Base-by-base conservation (phyloP, 2,888 invertebrate species). In the Apocheima hispidaria region DNA sequence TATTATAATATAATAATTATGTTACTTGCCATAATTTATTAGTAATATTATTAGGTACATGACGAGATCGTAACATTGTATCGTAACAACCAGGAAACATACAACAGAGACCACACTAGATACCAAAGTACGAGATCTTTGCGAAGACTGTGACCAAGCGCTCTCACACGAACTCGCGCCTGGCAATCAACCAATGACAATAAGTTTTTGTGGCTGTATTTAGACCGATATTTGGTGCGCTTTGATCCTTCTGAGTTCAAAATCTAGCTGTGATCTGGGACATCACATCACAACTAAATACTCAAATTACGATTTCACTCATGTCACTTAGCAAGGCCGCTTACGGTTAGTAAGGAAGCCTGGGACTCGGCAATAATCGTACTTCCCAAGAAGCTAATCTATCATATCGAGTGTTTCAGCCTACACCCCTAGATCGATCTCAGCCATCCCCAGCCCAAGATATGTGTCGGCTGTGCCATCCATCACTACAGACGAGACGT, bases 341-440 rank as follows among this genome's bases (percentile, higher is more conserved):
- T 72, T 43, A 65, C 71, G 65, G 71, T 71, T 63, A 66, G 63
- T 58, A 57, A 46, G 48, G 44, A 57, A 56, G 71, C 72, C 70
- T 63, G 70, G 60, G 66, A 69, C 66, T 68, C 66, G 70, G 77
- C 71, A 79, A 77, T 80, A 79, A 79, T 78, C 72, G 72, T 68
- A 66, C 65, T 74, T 77, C 73, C 76, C 77, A 72, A 75, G 75
- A 75, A 74, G 73, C 73, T 79, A 74, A 85, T 88, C 80, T 81
- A 85, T 87, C 86, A 87, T 82, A 77, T 81, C 68, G 72, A 70
- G 66, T 65, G 77, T 81, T 77, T 75, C 75, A 71, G 79, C 78
- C 81, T 82, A 82, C 84, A 86, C 83, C 82, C 79, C 76, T 74
- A 81, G 81, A 86, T 87, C 84, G 82, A 85, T 87, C 81, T 76